These are phyloP conservation scores for Gymnobelideus leadbeateri DNA, from an alignment of 2,113 vertebrate genomes.

Conservation along the genomic window DNA sequence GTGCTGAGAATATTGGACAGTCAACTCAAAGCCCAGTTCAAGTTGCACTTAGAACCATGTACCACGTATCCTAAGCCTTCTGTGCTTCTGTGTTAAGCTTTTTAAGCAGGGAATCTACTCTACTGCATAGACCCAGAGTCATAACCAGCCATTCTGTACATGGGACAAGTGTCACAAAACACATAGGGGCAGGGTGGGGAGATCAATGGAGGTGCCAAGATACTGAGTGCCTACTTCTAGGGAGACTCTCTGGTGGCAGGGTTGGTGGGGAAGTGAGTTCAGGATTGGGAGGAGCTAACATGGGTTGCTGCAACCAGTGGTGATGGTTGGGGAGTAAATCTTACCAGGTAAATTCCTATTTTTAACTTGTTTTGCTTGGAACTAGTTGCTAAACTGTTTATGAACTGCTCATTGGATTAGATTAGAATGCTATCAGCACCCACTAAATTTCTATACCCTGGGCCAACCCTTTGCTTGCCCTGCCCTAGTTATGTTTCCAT, in stretches of 20 bases:
- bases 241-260: not conserved
- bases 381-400: not conserved
- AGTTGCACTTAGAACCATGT: not conserved
- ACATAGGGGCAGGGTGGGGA: not conserved
- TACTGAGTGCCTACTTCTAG: not conserved
- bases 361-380: not conserved
- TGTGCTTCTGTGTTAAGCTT: not conserved
- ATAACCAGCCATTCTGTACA: not conserved
- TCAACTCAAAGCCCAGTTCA: not conserved
- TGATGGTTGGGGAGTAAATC: not conserved
- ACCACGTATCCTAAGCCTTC: not conserved
- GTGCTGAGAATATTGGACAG: not conserved
- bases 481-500: not conserved
- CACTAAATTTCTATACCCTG: not conserved
- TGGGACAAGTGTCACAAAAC: not conserved
- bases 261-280: not conserved
- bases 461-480: not conserved
- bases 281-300: not conserved
- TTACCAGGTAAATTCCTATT: not conserved
- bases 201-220: not conserved
- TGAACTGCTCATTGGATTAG: not conserved
- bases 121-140: not conserved
- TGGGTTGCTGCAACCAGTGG: not conserved
- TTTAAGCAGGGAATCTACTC: not conserved
- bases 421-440: not conserved